Percentiles rank a stretch among this genome's conserved stretches.
Conservation (phyloP, 2,888 invertebrate species). For the Aporophyla nigra region DNA sequence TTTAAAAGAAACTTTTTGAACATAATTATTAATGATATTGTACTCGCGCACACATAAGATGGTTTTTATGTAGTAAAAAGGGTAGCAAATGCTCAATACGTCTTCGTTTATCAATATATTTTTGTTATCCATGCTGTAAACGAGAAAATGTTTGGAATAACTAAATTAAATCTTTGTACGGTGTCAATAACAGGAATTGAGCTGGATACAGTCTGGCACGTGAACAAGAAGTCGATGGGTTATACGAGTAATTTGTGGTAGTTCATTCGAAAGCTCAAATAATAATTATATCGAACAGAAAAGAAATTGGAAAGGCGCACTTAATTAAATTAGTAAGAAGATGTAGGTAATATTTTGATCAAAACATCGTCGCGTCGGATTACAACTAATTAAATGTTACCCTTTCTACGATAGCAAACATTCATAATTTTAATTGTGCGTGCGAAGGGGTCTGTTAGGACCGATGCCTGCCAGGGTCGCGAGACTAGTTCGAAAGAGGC, state of each 20-base stretch:
- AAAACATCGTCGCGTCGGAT: too few relatives aligned
- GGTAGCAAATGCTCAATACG: constrained; percentile 15
- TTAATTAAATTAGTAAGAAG: background rate
- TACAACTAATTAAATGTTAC: too few relatives aligned
- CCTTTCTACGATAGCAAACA: too few relatives aligned
- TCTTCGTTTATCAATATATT: background rate
- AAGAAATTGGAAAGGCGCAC: background rate
- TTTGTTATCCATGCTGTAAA: background rate
- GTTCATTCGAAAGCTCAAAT: background rate
- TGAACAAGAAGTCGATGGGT: background rate
- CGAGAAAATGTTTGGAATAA: background rate
- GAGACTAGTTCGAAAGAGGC: too few relatives aligned
- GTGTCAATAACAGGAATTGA: background rate
- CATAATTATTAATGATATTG: constrained; percentile 10
- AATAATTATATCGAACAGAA: background rate
- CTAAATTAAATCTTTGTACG: too few relatives aligned
- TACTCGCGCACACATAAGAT: constrained; percentile 27
- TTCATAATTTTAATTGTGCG: too few relatives aligned
- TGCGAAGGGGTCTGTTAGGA: too few relatives aligned
- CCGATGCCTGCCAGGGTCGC: too few relatives aligned
- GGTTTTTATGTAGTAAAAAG: constrained; percentile 20
- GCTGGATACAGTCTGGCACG: background rate
- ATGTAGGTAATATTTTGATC: too few relatives aligned
- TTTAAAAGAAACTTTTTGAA: constrained; percentile 16
- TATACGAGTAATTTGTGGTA: too few relatives aligned